Base-by-base conservation (phyloP, 2,888 invertebrate species). In the Eupithecia subfuscata region DNA sequence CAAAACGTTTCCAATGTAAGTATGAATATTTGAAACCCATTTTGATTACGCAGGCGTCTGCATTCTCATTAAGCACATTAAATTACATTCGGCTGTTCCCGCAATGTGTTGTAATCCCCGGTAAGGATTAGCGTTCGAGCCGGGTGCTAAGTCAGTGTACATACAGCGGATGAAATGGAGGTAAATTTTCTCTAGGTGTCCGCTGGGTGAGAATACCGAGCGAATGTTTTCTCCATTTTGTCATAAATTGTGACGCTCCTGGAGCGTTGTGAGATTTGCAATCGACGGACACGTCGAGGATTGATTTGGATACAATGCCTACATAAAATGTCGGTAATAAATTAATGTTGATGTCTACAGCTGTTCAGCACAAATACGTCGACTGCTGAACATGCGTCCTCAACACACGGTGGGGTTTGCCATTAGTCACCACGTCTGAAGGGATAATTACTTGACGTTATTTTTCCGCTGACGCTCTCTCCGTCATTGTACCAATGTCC, bases 51-150 rank as follows among this genome's bases (percentile, higher is more conserved):
- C 34, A 30, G 63, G 63, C 69, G 71, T 73, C 75, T 78, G 78
- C 78, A 78, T 76, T 80, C 73, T 76, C 76, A 81, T 80, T 78
- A 77, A 73, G 70, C 64, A 80, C 84, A 83, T 84, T 83, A 83
- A 84, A 87, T 85, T 86, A 85, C 85, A 86, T 83, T 84, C 80
- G 79, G 81, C 83, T 74, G 79, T 80, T 78, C 70, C 78, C 80
- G 73, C 74, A 77, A 76, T 76, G 77, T 81, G 79, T 80, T 69
- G 80, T 84, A 85, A 85, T 82, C 83, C 76, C 18, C 79, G 81
- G 70, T 75, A 73, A 75, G 77, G 77, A 77, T 77, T 77, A 77
- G 68, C 68, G 73, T n/a, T 48, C 22, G 18, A 25, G 56, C 25
- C 65, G 45, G 16, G 30, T 25, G 64, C 16, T 40, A 37, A 18